phyloP scores from a whole-genome alignment of 2,888 invertebrate species.

The Neuroscelio doddi region DNA sequence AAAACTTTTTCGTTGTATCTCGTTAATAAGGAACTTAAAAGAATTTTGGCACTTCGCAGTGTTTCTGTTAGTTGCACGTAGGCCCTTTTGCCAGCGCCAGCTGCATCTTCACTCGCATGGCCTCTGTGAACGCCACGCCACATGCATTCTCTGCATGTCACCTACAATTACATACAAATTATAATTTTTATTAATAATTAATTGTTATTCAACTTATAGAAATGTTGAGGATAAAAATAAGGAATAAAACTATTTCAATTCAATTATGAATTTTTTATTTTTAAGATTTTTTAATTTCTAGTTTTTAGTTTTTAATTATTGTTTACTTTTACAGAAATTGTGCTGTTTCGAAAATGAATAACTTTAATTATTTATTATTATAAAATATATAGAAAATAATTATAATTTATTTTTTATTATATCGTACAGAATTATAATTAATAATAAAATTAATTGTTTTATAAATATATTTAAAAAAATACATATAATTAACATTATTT shows the following conservation, averaged over 20 bases:
- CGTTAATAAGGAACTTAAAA: slow-evolving; percentile 58
- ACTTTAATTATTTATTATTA: too few relatives aligned
- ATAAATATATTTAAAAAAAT: too few relatives aligned
- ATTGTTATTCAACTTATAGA: background rate
- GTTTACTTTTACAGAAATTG: too few relatives aligned
- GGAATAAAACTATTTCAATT: too few relatives aligned
- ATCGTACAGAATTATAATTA: too few relatives aligned
- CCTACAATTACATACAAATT: slow-evolving; percentile 41
- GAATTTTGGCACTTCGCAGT: slow-evolving; percentile 54
- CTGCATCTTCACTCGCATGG: slow-evolving; percentile 64
- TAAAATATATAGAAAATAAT: too few relatives aligned
- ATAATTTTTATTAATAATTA: background rate
- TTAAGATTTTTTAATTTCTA: slow-evolving; percentile 3
- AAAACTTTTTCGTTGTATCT: slow-evolving; percentile 54
- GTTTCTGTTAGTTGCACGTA: slow-evolving; percentile 49
- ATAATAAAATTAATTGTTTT: too few relatives aligned
- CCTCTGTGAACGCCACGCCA: slow-evolving; percentile 64
- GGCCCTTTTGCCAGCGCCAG: slow-evolving; percentile 60
- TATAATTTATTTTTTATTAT: too few relatives aligned
- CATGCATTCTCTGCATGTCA: slow-evolving; percentile 65
- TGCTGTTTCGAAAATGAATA: too few relatives aligned
- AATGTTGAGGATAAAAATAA: too few relatives aligned
- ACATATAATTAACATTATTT: too few relatives aligned
- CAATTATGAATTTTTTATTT: slow-evolving; percentile 8
- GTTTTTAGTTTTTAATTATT: too few relatives aligned